Base-by-base conservation (phyloP, 2,113 vertebrate genomes). In the Trogon melanurus region DNA sequence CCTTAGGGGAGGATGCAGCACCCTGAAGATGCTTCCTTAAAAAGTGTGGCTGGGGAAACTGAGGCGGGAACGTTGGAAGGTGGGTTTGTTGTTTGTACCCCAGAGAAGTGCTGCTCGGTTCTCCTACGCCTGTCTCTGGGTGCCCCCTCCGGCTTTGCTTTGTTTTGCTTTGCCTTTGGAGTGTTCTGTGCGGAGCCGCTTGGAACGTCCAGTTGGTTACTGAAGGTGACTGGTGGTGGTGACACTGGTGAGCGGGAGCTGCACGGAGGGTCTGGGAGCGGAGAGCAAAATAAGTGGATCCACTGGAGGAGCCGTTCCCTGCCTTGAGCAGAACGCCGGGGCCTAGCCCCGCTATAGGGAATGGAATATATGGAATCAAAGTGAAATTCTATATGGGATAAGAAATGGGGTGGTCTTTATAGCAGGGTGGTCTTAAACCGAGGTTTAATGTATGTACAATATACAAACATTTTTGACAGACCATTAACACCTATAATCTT, bases 401-500 rank as follows among this genome's bases (percentile, higher is more conserved):
- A 97, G 97, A 98, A 97, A 97, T 97, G 98, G 97, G 98, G 98
- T 98, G 98, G 97, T 98, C 98, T 98, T 97, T 97, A 97, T 95
- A 97, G 96, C 98, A 97, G 97, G 98, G 98, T 98, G 98, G 98
- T 98, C 98, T 98, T 97, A 98, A 97, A 96, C 97, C 51, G 38
- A 97, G 98, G 95, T 97, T 98, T 98, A 98, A 98, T 98, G 98
- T 98, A 98, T 98, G 98, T 98, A 98, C 98, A 98, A 98, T 98
- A 98, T 98, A 98, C 98, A 98, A 98, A 98, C 98, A 98, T 98
- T 98, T 98, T 98, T 98, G 98, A 98, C 98, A 98, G 98, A 98
- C 98, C 98, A 98, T 98, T 98, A 98, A 98, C 98, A 98, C 98
- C 98, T 98, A 98, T 98, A 98, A 98, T 98, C 98, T 98, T 98